Conservation (phyloP, 2,113 vertebrate genomes). For the Poecilia latipinna region DNA sequence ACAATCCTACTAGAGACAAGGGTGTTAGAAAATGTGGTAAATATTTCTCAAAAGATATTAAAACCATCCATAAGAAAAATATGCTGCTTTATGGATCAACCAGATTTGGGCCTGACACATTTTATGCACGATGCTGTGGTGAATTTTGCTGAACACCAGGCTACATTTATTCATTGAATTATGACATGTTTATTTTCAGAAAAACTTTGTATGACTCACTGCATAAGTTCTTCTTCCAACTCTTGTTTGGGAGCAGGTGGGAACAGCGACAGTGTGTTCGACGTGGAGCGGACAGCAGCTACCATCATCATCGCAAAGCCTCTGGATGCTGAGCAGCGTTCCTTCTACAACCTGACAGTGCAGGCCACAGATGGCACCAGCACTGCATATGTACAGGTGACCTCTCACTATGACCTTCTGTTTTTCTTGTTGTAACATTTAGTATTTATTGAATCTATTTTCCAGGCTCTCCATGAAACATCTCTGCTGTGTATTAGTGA, state of each 20-base stretch:
- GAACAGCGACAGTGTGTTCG: slow-evolving; percentile 92
- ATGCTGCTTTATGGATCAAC: too few relatives aligned
- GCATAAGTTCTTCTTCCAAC: neutral
- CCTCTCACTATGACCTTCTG: too few relatives aligned
- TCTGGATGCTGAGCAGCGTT: slow-evolving; percentile 92
- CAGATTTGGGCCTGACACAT: neutral
- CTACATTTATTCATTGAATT: neutral
- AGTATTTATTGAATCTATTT: neutral
- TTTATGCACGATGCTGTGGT: neutral
- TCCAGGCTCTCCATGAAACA: neutral
- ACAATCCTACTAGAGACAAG: too few relatives aligned
- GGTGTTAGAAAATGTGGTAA: too few relatives aligned
- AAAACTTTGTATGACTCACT: neutral
- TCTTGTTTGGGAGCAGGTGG: slow-evolving; percentile 82
- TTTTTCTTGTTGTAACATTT: neutral
- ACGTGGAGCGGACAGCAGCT: slow-evolving; percentile 90
- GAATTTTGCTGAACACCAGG: too few relatives aligned
- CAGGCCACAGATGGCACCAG: slow-evolving; percentile 95
- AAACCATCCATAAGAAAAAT: too few relatives aligned
- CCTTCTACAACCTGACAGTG: slow-evolving; percentile 93
- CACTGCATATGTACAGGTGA: slow-evolving; percentile 88
- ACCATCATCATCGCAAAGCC: slow-evolving; percentile 94
- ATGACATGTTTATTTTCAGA: neutral
- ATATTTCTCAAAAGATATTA: too few relatives aligned
- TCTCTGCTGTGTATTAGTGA: neutral